Percentiles rank a stretch among this genome's conserved stretches.
phyloP scores from a whole-genome alignment of 2,113 vertebrate species.

The Aleadryas rufinucha region DNA sequence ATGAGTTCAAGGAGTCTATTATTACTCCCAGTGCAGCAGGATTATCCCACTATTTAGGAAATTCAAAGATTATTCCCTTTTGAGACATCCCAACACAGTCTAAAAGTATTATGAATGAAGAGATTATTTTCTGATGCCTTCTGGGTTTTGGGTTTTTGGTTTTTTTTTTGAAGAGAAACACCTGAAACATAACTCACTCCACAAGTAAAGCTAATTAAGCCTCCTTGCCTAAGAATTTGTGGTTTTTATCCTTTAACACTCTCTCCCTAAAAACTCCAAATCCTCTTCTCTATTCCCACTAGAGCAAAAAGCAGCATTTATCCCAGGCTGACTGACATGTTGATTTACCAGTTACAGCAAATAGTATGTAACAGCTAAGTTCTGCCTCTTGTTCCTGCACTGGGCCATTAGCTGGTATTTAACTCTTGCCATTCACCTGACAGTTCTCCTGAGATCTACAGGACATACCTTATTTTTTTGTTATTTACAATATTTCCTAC shows the following conservation, averaged over 20 bases:
- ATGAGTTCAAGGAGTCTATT: not conserved
- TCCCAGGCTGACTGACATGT: accelerated
- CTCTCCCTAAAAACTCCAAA: not conserved
- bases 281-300: not conserved
- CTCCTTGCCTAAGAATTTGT: not conserved
- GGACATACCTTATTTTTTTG: not conserved
- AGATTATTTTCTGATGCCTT: not conserved
- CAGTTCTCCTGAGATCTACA: not conserved
- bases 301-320: not conserved
- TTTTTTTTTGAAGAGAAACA: not conserved
- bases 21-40: not conserved
- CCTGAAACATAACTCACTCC: not conserved
- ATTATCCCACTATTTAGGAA: not conserved
- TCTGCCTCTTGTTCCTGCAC: not conserved
- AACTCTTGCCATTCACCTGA: not conserved
- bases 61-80: not conserved
- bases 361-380: not conserved
- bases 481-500: not conserved
- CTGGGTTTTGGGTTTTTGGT: not conserved
- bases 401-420: not conserved
- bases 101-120: not conserved
- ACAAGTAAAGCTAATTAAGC: not conserved
- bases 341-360: not conserved
- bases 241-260: not conserved
- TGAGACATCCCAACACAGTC: not conserved